phyloP scores from a whole-genome alignment of 2,113 vertebrate genomes.

The Lucifuga dentata region DNA sequence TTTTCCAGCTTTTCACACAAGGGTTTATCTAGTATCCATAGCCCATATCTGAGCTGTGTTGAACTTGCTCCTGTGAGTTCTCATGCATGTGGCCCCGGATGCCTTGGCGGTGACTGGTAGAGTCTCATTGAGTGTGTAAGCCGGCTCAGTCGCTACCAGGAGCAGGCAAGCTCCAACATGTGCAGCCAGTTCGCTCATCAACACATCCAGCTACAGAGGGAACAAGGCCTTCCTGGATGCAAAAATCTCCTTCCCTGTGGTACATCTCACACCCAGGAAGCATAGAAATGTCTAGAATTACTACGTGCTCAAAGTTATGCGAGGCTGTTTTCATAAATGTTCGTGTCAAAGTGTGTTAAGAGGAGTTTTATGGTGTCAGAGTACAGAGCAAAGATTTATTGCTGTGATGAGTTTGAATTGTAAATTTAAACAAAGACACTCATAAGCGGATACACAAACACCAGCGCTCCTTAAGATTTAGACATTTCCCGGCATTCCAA shows the following conservation, averaged over 20 bases:
- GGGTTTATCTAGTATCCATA: neutral
- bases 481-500: constrained; percentile 9
- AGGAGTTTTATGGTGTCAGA: constrained; percentile 18
- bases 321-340: too few relatives aligned
- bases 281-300: neutral
- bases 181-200: constrained; percentile 68
- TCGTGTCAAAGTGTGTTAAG: neutral
- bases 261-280: neutral
- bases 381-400: constrained; percentile 32
- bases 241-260: neutral
- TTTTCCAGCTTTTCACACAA: neutral
- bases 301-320: neutral
- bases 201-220: constrained; percentile 55
- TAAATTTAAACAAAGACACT: constrained; percentile 13
- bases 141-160: constrained; percentile 62
- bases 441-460: neutral
- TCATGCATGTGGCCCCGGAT: constrained; percentile 8
- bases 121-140: constrained; percentile 20
- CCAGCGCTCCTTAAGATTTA: constrained; percentile 4
- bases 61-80: constrained; percentile 9
- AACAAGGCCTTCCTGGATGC: constrained; percentile 8
- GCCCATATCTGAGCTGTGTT: neutral
- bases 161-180: constrained; percentile 72
- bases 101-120: constrained; percentile 42
- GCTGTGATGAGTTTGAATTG: constrained; percentile 12